Evolutionary conservation across 2,888 invertebrate species (phyloP).

Genomic region (Kryphioiulus occultus): DNA sequence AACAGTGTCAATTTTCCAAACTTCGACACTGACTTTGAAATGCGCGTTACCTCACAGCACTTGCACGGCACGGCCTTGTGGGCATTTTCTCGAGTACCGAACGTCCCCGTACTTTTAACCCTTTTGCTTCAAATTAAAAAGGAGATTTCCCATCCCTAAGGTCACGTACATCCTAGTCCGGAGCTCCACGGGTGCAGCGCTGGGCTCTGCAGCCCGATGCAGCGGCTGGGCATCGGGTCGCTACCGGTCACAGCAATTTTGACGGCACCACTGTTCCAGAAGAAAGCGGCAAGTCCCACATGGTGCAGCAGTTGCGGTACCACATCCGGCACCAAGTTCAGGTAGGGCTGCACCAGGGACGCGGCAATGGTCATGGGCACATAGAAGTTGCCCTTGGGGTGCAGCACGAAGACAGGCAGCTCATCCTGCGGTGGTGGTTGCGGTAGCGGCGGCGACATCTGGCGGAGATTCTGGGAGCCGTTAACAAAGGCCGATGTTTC

Average conservation of each 20-base stretch:
- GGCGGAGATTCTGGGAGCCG: not conserved
- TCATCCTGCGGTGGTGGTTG: not conserved
- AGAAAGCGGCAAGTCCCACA: constrained; percentile 41
- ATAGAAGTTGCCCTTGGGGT: constrained; percentile 87
- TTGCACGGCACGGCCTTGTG: not conserved
- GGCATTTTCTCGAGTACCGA: not conserved
- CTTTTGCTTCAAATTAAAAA: not conserved
- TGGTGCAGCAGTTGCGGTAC: constrained; percentile 43
- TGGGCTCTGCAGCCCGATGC: not conserved
- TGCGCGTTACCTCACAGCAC: not conserved
- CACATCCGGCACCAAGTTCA: not conserved
- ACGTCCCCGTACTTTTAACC: not conserved
- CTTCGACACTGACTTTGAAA: no score
- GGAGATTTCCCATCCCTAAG: not conserved
- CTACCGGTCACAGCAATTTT: not conserved
- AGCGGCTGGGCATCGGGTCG: not conserved
- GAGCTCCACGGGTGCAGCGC: not conserved
- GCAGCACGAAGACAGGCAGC: constrained; percentile 88
- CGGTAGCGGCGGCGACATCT: no score
- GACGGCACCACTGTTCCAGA: not conserved
- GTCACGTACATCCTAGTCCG: not conserved
- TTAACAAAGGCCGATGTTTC: not conserved
- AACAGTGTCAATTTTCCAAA: no score
- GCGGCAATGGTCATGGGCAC: constrained; percentile 84
- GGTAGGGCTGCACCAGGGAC: constrained; percentile 33